Evolutionary conservation across 2,797 vertebrate species (phyloP).

Genomic region (Peromyscus nudipes): DNA sequence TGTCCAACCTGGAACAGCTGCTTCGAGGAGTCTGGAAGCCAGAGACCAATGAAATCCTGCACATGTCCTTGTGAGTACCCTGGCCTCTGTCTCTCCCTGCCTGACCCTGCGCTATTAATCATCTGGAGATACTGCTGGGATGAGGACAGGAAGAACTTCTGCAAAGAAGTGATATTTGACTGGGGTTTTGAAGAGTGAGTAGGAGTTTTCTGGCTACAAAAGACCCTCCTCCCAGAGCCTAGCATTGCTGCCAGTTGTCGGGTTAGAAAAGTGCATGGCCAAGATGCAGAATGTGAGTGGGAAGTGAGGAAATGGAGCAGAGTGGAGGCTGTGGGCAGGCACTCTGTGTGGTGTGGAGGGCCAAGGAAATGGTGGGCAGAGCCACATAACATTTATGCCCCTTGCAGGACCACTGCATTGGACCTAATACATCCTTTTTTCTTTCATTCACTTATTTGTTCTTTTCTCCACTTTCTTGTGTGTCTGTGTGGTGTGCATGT

Average conservation of each 20-base stretch:
- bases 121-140: neutral
- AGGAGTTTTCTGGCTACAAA: conserved; percentile 50
- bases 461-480: neutral
- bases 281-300: too few relatives aligned
- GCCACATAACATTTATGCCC: neutral
- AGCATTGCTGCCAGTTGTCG: neutral
- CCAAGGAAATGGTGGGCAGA: neutral
- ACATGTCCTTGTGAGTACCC: conserved; percentile 97
- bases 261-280: neutral
- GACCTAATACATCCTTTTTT: neutral
- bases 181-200: conserved; percentile 28
- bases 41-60: conserved; percentile 97
- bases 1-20: conserved; percentile 97
- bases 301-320: neutral
- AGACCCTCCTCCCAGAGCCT: neutral
- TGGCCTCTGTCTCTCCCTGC: neutral
- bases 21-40: conserved; percentile 98
- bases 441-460: neutral
- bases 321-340: neutral
- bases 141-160: neutral
- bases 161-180: neutral
- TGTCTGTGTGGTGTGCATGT: too few relatives aligned
- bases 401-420: too few relatives aligned
- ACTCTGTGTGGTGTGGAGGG: neutral
- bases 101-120: neutral